A percentile compares a stretch with the other conserved stretches of the same genome.
These are phyloP conservation scores for Hippocampus abdominalis DNA, from an alignment of 2,113 vertebrate genomes.

Conservation along the genomic window DNA sequence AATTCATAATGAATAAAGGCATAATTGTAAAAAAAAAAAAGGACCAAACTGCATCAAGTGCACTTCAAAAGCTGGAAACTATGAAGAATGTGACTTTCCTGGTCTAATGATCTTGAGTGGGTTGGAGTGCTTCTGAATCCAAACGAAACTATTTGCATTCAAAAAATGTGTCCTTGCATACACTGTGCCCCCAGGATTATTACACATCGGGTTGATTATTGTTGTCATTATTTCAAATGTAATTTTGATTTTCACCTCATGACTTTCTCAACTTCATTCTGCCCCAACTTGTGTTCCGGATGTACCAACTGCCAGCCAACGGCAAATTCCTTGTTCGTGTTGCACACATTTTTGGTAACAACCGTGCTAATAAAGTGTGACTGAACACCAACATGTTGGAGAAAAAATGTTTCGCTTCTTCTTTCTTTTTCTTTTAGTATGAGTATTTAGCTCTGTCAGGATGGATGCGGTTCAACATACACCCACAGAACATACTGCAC, in stretches of 20 bases:
- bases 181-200: too few species aligned
- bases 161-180: too few species aligned
- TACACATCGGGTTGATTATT: too few species aligned
- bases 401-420: neutral
- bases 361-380: neutral
- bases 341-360: neutral
- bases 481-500: neutral
- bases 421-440: slow-evolving; percentile 27
- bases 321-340: neutral
- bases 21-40: too few species aligned
- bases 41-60: too few species aligned
- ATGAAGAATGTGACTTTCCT: too few species aligned
- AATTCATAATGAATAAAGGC: too few species aligned
- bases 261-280: neutral
- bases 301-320: neutral
- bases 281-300: neutral
- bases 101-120: too few species aligned
- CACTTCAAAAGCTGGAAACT: too few species aligned
- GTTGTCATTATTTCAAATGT: too few species aligned
- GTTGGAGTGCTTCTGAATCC: too few species aligned
- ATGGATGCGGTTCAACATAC: slow-evolving; percentile 12
- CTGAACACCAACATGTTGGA: neutral
- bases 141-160: too few species aligned
- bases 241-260: neutral
- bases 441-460: slow-evolving; percentile 21